These are phyloP conservation scores for Melangyna quadrimaculata DNA, from an alignment of 2,888 invertebrate genomes.

Conservation along the genomic window DNA sequence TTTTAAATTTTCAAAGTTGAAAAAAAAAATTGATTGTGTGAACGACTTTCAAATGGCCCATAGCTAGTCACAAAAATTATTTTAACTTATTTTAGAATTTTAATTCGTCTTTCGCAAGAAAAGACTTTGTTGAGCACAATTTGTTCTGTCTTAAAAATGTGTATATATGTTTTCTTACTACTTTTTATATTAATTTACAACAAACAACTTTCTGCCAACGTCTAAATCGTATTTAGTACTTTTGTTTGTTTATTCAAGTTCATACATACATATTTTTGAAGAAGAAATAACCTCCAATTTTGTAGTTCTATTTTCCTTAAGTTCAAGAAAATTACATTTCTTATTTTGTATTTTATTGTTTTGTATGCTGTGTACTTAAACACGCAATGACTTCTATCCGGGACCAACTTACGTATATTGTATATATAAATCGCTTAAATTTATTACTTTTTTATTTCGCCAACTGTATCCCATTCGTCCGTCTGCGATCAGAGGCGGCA, in stretches of 20 bases:
- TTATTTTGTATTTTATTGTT: neutral
- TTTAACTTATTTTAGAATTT: too few species aligned
- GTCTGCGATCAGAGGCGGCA: constrained; percentile 31
- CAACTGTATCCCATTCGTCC: constrained; percentile 31
- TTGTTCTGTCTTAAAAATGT: too few species aligned
- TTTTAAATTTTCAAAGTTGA: neutral
- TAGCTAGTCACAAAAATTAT: too few species aligned
- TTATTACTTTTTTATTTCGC: constrained; percentile 33
- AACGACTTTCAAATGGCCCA: too few species aligned
- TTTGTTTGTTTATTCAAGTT: too few species aligned
- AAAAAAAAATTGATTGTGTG: too few species aligned
- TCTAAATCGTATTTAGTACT: too few species aligned
- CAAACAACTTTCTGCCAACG: too few species aligned
- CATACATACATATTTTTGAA: neutral
- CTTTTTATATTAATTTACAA: too few species aligned
- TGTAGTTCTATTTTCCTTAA: neutral
- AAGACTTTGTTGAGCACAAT: too few species aligned
- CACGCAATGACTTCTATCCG: constrained; percentile 8
- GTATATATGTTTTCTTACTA: too few species aligned
- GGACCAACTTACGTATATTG: neutral
- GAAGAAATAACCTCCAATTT: neutral
- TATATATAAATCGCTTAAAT: constrained; percentile 41
- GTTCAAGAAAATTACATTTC: neutral
- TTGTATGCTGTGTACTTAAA: neutral
- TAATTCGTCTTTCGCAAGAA: too few species aligned